Percentiles rank a stretch among this genome's conserved stretches.
Evolutionary conservation across 2,888 invertebrate species (phyloP).

Genomic region (Seira musarum): DNA sequence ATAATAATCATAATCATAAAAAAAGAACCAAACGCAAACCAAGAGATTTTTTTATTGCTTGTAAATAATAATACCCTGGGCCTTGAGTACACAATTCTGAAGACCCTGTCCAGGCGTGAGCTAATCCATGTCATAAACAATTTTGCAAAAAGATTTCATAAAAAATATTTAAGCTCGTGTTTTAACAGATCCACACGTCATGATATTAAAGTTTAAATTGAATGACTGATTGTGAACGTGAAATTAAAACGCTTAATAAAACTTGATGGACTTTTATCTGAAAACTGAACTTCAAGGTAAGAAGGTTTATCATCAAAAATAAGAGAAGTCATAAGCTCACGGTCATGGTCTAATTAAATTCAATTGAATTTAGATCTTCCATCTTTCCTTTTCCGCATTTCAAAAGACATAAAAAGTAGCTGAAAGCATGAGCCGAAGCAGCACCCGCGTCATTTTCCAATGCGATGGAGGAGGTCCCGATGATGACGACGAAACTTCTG

Average conservation of each 20-base stretch:
- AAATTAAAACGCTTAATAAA: not conserved
- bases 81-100: too few species aligned
- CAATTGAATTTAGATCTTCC: not conserved
- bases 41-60: not conserved
- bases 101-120: too few species aligned
- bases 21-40: too few species aligned
- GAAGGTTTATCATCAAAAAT: not conserved
- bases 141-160: not conserved
- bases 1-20: not conserved
- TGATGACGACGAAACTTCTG: conserved; percentile 18
- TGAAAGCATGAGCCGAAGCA: not conserved
- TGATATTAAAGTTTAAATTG: not conserved
- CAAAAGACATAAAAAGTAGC: not conserved
- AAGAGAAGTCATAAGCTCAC: not conserved
- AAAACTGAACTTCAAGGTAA: not conserved
- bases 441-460: conserved; percentile 10
- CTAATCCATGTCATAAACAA: not conserved
- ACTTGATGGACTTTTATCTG: not conserved
- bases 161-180: not conserved
- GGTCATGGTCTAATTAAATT: not conserved
- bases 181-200: not conserved
- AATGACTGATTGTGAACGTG: not conserved
- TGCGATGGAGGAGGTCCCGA: conserved; percentile 31
- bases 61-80: not conserved
- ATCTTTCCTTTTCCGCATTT: conserved; percentile 18